These are phyloP conservation scores for Baccha elongata DNA, from an alignment of 2,888 invertebrate species.

Conservation along the genomic window DNA sequence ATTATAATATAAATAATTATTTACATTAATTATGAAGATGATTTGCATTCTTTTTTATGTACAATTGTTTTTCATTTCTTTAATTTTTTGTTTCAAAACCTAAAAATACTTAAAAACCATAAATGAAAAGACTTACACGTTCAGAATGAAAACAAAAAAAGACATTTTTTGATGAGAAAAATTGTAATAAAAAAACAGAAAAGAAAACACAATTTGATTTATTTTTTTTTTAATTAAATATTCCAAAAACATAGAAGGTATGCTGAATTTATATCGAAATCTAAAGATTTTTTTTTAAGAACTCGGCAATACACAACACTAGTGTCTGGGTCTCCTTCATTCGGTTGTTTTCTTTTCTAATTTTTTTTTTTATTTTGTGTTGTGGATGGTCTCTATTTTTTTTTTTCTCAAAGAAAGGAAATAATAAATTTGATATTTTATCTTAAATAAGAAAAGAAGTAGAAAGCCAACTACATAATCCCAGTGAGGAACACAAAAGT, in stretches of 20 bases:
- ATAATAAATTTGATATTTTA: neutral
- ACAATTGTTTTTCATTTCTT: constrained; percentile 67
- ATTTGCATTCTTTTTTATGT: constrained; percentile 70
- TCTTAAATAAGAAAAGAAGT: neutral
- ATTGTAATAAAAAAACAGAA: constrained; percentile 72
- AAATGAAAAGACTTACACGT: constrained; percentile 73
- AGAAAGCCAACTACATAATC: constrained; percentile 40
- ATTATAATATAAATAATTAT: constrained; percentile 62
- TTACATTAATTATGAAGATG: constrained; percentile 65
- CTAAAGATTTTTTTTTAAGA: no score
- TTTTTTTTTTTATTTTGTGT: neutral
- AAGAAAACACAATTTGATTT: constrained; percentile 58
- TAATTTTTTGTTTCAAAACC: constrained; percentile 40
- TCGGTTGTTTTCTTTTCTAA: neutral
- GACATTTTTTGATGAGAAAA: constrained; percentile 71
- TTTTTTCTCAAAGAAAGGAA: neutral
- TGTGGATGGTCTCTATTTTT: neutral
- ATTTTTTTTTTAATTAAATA: constrained; percentile 16
- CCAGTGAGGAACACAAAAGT: constrained; percentile 29
- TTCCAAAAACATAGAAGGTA: neutral
- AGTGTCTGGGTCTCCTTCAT: no score
- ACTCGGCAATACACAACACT: no score
- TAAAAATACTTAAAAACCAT: constrained; percentile 64
- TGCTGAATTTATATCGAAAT: no score
- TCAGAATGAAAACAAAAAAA: constrained; percentile 71